These are phyloP conservation scores for Acestrorhynchus altus DNA, from an alignment of 2,797 vertebrate species.

Conservation along the genomic window DNA sequence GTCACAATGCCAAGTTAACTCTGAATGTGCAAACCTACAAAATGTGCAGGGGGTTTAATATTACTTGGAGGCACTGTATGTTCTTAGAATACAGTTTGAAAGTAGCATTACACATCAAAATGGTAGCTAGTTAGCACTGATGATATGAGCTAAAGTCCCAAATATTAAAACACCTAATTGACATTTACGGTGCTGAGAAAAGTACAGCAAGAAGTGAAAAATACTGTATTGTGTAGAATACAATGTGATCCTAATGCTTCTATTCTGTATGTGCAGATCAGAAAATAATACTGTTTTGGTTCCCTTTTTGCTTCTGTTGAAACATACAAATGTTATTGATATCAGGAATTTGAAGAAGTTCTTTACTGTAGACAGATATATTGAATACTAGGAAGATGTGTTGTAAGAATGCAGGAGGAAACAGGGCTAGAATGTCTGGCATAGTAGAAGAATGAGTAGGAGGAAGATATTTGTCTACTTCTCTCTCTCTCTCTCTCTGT, in stretches of 20 bases:
- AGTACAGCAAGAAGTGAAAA: too few species aligned
- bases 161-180: too few species aligned
- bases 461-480: conserved; percentile 49
- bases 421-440: conserved; percentile 40
- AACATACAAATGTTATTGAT: background rate
- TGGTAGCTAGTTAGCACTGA: too few species aligned
- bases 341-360: conserved; percentile 11
- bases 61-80: too few species aligned
- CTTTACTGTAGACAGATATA: conserved; percentile 42
- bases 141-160: too few species aligned
- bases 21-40: too few species aligned
- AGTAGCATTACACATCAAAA: too few species aligned
- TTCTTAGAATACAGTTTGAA: too few species aligned
- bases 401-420: conserved; percentile 62
- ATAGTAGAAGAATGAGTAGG: conserved; percentile 44
- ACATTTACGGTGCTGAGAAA: too few species aligned
- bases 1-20: too few species aligned
- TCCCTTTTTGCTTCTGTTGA: background rate
- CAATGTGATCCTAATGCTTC: background rate
- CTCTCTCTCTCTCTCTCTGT: conserved; percentile 30
- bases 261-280: background rate
- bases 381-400: conserved; percentile 63
- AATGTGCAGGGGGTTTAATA: too few species aligned
- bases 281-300: background rate
- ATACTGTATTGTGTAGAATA: too few species aligned